Evolutionary conservation across 2,113 vertebrate genomes (phyloP).

Genomic region (Apodemus speciosus): DNA sequence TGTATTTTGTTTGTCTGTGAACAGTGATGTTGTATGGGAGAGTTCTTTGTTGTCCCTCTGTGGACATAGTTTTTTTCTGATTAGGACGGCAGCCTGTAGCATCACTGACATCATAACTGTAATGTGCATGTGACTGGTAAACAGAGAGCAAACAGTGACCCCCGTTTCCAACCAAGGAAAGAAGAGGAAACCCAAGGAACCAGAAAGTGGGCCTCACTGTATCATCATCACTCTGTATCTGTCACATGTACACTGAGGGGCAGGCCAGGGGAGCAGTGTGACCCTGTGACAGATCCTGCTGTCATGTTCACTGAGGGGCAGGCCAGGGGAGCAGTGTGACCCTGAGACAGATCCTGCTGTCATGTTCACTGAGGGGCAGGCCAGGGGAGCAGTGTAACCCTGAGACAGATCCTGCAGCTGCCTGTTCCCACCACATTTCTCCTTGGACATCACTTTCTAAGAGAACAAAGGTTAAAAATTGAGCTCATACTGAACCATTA

Average conservation of each 20-base stretch:
- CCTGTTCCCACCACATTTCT: background rate
- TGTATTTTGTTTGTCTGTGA: background rate
- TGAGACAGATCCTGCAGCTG: background rate
- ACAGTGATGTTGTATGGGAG: background rate
- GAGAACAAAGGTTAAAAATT: background rate
- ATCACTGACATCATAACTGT: background rate
- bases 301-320: too few species aligned
- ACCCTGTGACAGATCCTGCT: too few species aligned
- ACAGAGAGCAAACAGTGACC: background rate
- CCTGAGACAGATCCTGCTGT: background rate
- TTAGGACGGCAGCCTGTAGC: background rate
- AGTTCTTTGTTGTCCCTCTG: background rate
- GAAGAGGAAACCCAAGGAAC: background rate
- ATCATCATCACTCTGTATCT: background rate
- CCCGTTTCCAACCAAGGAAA: background rate
- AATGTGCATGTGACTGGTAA: background rate
- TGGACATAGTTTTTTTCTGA: background rate
- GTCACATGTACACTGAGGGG: too few species aligned
- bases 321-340: background rate
- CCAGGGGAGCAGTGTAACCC: too few species aligned
- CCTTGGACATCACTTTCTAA: constrained; percentile 2
- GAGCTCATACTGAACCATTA: background rate
- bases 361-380: background rate
- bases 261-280: too few species aligned
- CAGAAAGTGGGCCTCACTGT: background rate